phyloP scores from a whole-genome alignment of 1,140 invertebrate species.

The Drosophila pallidifrons region DNA sequence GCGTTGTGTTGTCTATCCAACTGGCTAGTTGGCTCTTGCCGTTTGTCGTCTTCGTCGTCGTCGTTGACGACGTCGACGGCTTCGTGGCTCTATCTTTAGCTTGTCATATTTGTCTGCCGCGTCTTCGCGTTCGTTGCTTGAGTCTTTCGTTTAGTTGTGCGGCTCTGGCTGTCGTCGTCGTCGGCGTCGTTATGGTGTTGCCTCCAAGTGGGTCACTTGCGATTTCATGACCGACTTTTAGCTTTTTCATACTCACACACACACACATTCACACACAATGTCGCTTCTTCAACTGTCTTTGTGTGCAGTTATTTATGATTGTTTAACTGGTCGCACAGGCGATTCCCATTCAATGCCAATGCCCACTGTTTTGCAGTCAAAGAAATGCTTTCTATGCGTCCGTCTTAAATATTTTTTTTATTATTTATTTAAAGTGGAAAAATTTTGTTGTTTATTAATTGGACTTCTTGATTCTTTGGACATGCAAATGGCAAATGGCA shows the following conservation, averaged over 20 bases:
- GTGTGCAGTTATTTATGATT: slow-evolving; percentile 72
- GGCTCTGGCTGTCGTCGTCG: slow-evolving; percentile 2
- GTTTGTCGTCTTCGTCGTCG: slow-evolving; percentile 20
- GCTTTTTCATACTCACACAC: slow-evolving; percentile 36
- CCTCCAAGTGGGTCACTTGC: slow-evolving; percentile 80
- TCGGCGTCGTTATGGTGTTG: slow-evolving; percentile 61
- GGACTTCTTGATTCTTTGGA: background rate
- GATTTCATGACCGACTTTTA: slow-evolving; percentile 82
- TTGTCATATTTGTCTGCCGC: slow-evolving; percentile 79
- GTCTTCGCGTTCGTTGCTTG: slow-evolving; percentile 70
- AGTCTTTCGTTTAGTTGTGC: slow-evolving; percentile 69
- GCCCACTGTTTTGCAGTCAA: slow-evolving; percentile 27
- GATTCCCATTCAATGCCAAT: slow-evolving; percentile 47
- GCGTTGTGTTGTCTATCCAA: slow-evolving; percentile 60
- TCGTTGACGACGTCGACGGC: slow-evolving; percentile 15
- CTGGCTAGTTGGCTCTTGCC: slow-evolving; percentile 50
- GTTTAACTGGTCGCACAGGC: slow-evolving; percentile 48
- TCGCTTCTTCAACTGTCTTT: slow-evolving; percentile 39
- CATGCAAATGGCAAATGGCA: slow-evolving; percentile 32
- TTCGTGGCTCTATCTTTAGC: slow-evolving; percentile 61
- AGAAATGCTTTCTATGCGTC: slow-evolving; percentile 62
- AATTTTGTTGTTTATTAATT: slow-evolving; percentile 37
- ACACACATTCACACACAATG: slow-evolving; percentile 40
- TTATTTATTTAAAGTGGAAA: slow-evolving; percentile 20
- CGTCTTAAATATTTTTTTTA: slow-evolving; percentile 14